A percentile compares a stretch with the other conserved stretches of the same genome.
Evolutionary conservation across 2,888 invertebrate species (phyloP).

Genomic region (Quadroppia sp.): DNA sequence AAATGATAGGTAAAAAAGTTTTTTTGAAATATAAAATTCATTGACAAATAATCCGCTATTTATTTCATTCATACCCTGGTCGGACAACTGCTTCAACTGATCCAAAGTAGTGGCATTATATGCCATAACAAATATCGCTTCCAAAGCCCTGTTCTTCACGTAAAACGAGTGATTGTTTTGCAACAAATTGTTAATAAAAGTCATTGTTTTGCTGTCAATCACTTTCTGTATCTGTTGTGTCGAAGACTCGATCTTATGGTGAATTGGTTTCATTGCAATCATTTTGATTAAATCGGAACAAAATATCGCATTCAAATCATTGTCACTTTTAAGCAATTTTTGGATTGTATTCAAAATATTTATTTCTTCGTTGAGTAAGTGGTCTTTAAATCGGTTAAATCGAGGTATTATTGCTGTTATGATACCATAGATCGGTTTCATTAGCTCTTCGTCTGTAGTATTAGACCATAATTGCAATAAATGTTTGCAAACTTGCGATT

Average conservation of each 20-base stretch:
- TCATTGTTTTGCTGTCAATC: not conserved
- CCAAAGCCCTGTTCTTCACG: conserved; percentile 11
- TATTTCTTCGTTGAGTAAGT: not conserved
- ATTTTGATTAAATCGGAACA: not conserved
- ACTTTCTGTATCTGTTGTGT: not conserved
- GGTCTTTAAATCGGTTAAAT: not conserved
- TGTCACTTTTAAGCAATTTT: not conserved
- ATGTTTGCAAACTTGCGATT: not conserved
- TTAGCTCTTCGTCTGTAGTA: not conserved
- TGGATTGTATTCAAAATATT: not conserved
- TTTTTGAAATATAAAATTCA: not conserved
- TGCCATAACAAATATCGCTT: not conserved
- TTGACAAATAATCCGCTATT: not conserved
- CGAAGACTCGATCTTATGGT: not conserved
- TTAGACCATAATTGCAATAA: not conserved
- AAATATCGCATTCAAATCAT: conserved; percentile 2
- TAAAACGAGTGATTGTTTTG: not conserved
- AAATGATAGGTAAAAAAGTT: not conserved
- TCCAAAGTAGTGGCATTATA: not conserved
- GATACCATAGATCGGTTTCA: not conserved
- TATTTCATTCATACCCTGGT: conserved; percentile 19
- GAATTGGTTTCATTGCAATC: not conserved
- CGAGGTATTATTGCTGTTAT: not conserved
- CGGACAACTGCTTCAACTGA: conserved; percentile 9
- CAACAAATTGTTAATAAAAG: not conserved